phyloP scores from a whole-genome alignment of 2,888 invertebrate species.

The Lycaena phlaeas region DNA sequence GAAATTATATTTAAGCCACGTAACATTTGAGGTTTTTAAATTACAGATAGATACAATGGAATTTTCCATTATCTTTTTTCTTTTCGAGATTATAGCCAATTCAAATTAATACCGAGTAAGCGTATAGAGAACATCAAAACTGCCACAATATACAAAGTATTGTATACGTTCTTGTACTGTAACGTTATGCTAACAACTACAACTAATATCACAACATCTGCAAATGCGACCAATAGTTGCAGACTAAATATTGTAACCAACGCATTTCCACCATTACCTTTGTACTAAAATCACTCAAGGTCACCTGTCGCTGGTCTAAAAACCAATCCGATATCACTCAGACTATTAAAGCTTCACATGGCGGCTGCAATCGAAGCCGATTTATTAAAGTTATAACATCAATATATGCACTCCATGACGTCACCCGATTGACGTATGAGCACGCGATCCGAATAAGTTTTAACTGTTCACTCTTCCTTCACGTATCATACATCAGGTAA shows the following conservation, averaged over 20 bases:
- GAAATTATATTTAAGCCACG: too few relatives aligned
- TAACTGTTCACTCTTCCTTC: conserved; percentile 27
- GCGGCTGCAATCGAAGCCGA: conserved; percentile 46
- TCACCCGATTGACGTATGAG: conserved; percentile 68
- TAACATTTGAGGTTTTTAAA: neutral
- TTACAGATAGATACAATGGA: neutral
- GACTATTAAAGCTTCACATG: conserved; percentile 61
- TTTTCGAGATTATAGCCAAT: neutral
- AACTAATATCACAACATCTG: conserved; percentile 54
- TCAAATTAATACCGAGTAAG: conserved; percentile 17
- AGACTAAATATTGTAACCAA: conserved; percentile 30
- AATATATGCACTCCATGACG: conserved; percentile 60
- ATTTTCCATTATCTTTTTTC: too few relatives aligned
- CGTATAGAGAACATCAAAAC: conserved; percentile 20
- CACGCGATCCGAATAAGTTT: conserved; percentile 51
- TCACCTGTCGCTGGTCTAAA: conserved; percentile 34
- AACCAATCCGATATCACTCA: conserved; percentile 35
- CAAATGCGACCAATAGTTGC: conserved; percentile 17
- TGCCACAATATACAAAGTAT: conserved; percentile 16
- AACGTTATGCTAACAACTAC: conserved; percentile 9
- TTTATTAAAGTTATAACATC: conserved; percentile 38
- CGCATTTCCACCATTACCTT: conserved; percentile 23
- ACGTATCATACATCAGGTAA: conserved; percentile 28
- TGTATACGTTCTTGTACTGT: conserved; percentile 4
- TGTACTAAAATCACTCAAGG: conserved; percentile 25